Evolutionary conservation across 2,888 invertebrate species (phyloP).

Genomic region (Tanytarsus gracilentus): DNA sequence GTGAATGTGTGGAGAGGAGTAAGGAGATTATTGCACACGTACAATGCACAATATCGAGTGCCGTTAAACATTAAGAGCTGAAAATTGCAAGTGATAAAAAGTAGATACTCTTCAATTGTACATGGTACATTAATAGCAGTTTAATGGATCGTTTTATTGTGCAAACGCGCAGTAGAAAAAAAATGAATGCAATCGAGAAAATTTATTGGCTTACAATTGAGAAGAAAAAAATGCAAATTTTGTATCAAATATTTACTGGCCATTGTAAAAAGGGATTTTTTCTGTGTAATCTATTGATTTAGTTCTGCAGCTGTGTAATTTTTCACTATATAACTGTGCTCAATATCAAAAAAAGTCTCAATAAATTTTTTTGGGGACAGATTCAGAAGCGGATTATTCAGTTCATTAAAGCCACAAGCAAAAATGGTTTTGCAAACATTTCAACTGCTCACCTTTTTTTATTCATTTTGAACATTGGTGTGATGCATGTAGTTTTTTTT

Average conservation of each 20-base stretch:
- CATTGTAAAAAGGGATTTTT: not conserved
- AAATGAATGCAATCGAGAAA: not conserved
- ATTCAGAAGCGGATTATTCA: slow-evolving; percentile 8
- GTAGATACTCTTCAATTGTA: too few species aligned
- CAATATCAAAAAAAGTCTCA: too few species aligned
- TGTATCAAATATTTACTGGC: slow-evolving; percentile 2
- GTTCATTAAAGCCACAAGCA: slow-evolving; percentile 7
- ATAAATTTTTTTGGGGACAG: too few species aligned
- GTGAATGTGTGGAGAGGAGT: too few species aligned
- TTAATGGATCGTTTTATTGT: slow-evolving; percentile 7
- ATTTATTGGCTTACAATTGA: slow-evolving; percentile 6
- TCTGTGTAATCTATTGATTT: not conserved
- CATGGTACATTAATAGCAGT: slow-evolving; percentile 1
- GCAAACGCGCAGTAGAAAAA: not conserved
- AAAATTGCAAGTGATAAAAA: too few species aligned
- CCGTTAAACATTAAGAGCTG: too few species aligned
- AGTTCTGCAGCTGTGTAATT: not conserved
- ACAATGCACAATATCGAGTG: too few species aligned
- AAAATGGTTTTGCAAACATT: not conserved
- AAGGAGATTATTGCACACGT: too few species aligned
- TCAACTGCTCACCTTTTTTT: too few species aligned
- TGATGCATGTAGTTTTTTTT: too few species aligned
- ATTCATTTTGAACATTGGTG: too few species aligned
- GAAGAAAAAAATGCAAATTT: not conserved
- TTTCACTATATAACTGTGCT: too few species aligned